Percentiles rank a stretch among this genome's conserved stretches.
Evolutionary conservation across 1,140 invertebrate genomes (phyloP).

Genomic region (Aphaenogaster rudis): DNA sequence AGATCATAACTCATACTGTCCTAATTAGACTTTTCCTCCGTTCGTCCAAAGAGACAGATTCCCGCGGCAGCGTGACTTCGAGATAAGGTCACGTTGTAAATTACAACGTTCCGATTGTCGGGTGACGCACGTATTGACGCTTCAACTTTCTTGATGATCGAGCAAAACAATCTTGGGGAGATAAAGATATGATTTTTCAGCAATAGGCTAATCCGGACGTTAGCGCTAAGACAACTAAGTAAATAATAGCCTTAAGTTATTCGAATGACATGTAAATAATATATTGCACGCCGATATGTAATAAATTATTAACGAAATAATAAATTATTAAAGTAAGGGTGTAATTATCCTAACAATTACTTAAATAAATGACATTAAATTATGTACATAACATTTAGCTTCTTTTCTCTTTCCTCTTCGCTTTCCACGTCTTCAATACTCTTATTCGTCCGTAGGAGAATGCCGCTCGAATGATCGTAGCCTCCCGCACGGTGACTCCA

Average conservation of each 20-base stretch:
- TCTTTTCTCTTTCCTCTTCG: conserved; percentile 12
- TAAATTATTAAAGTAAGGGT: background rate
- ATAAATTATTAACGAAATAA: background rate
- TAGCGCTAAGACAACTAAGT: background rate
- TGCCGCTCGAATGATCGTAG: background rate
- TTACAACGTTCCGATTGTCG: conserved; percentile 44
- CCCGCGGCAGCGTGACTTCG: background rate
- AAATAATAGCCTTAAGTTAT: background rate
- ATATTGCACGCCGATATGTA: background rate
- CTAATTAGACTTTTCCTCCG: conserved; percentile 46
- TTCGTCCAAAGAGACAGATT: conserved; percentile 39
- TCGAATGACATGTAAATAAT: background rate
- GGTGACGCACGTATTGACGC: conserved; percentile 8
- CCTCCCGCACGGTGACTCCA: background rate
- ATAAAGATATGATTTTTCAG: conserved; percentile 19
- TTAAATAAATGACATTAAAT: conserved; percentile 3
- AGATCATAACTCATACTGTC: conserved; percentile 42
- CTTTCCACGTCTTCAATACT: background rate
- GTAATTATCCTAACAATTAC: background rate
- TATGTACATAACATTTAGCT: background rate
- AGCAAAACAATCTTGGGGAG: background rate
- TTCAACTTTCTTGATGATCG: conserved; percentile 8
- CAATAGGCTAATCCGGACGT: background rate
- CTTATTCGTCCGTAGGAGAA: background rate
- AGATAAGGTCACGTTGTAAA: conserved; percentile 44